phyloP scores from a whole-genome alignment of 2,888 invertebrate species.

The Melanostoma scalare region DNA sequence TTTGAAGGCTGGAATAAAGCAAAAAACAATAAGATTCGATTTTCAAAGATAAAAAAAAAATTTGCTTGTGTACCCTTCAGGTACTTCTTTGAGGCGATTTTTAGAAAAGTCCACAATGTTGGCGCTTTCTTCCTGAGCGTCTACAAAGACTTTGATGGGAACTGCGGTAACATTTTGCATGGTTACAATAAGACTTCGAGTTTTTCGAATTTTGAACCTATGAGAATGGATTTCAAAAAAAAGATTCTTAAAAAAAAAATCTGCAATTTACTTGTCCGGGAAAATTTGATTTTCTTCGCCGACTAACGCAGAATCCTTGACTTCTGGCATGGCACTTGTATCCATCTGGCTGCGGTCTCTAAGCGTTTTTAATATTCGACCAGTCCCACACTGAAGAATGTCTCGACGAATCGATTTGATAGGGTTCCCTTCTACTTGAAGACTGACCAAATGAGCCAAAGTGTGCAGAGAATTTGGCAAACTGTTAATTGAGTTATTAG shows the following conservation, averaged over 20 bases:
- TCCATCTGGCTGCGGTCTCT: slow-evolving; percentile 83
- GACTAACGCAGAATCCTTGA: slow-evolving; percentile 79
- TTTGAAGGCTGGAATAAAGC: slow-evolving; percentile 81
- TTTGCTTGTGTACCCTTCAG: slow-evolving; percentile 86
- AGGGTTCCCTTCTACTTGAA: slow-evolving; percentile 93
- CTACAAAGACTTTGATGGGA: slow-evolving; percentile 88
- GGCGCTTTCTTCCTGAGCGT: slow-evolving; percentile 88
- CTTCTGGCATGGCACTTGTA: slow-evolving; percentile 40
- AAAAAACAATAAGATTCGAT: neutral
- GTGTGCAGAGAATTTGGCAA: slow-evolving; percentile 87
- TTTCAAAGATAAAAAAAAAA: neutral
- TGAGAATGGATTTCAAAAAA: neutral
- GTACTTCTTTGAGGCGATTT: slow-evolving; percentile 88
- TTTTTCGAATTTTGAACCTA: slow-evolving; percentile 84
- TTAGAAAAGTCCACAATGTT: slow-evolving; percentile 91
- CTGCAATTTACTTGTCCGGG: slow-evolving; percentile 83
- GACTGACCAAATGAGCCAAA: slow-evolving; percentile 90
- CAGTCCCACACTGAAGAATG: slow-evolving; percentile 92
- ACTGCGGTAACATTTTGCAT: slow-evolving; percentile 85
- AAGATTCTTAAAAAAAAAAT: neutral
- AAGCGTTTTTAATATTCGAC: slow-evolving; percentile 89
- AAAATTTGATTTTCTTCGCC: slow-evolving; percentile 80
- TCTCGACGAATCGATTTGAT: slow-evolving; percentile 91
- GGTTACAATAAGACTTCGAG: slow-evolving; percentile 81
- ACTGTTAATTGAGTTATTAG: slow-evolving; percentile 89